These are phyloP conservation scores for Chymomyza fuscimana DNA, from an alignment of 2,888 invertebrate species.

Conservation along the genomic window DNA sequence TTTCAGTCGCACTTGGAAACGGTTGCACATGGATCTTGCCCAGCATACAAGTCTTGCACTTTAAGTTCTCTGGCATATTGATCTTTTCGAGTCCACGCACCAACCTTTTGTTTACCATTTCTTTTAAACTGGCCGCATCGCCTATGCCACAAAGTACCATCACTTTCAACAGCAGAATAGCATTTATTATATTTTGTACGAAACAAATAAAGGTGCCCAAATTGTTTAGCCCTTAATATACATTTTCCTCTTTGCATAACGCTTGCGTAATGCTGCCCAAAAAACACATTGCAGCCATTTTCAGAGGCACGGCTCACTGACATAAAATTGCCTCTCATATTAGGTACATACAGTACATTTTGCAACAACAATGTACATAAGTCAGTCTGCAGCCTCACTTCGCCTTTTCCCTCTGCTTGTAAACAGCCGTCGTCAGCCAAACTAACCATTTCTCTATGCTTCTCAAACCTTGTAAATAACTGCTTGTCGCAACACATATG, in stretches of 20 bases:
- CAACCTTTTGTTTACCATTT: not conserved
- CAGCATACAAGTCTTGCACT: constrained; percentile 8
- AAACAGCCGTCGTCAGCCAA: not conserved
- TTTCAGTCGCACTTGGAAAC: too few relatives aligned
- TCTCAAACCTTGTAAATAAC: too few relatives aligned
- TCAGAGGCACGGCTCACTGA: not conserved
- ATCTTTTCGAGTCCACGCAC: not conserved
- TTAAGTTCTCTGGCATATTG: not conserved
- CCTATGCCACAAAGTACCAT: not conserved
- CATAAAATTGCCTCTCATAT: too few relatives aligned
- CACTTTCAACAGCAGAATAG: not conserved
- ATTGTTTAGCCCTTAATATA: not conserved
- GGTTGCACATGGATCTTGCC: not conserved
- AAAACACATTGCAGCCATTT: not conserved
- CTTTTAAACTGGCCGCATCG: not conserved
- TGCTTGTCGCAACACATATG: not conserved
- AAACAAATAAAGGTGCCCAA: not conserved
- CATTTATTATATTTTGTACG: not conserved
- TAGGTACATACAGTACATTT: too few relatives aligned
- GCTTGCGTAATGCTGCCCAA: not conserved
- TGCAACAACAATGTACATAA: too few relatives aligned
- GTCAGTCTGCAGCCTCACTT: not conserved
- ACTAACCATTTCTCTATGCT: too few relatives aligned
- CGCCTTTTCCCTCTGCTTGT: not conserved
- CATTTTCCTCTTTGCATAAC: not conserved